Evolutionary conservation across 2,113 vertebrate species (phyloP).

Genomic region (Clarias macrocephalus): DNA sequence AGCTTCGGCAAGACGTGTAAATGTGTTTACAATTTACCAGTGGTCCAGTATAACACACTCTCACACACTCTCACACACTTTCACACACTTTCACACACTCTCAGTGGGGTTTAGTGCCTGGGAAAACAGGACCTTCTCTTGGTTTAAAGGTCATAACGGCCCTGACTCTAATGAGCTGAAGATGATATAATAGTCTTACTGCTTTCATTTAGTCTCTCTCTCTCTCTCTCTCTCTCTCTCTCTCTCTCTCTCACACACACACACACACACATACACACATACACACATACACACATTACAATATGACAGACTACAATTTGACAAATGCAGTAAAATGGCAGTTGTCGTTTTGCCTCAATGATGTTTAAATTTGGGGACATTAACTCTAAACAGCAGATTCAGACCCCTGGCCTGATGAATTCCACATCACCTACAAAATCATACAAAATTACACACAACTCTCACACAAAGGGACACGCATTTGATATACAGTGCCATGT

Average conservation of each 20-base stretch:
- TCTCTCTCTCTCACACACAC: neutral
- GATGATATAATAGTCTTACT: neutral
- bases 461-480: neutral
- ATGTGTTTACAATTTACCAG: constrained; percentile 14
- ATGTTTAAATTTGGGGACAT: neutral
- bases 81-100: constrained; percentile 6
- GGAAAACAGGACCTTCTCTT: neutral
- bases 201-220: neutral
- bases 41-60: constrained; percentile 1
- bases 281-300: neutral
- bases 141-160: neutral
- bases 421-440: neutral
- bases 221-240: neutral
- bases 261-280: neutral
- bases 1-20: constrained; percentile 25
- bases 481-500: neutral
- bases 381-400: neutral
- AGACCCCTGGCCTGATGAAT: neutral
- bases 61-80: neutral
- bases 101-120: neutral
- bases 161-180: neutral
- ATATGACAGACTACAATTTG: neutral
- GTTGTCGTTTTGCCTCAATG: neutral
- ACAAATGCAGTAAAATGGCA: neutral
- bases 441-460: neutral